phyloP scores from a whole-genome alignment of 2,113 vertebrate genomes.

The Thunnus thynnus region DNA sequence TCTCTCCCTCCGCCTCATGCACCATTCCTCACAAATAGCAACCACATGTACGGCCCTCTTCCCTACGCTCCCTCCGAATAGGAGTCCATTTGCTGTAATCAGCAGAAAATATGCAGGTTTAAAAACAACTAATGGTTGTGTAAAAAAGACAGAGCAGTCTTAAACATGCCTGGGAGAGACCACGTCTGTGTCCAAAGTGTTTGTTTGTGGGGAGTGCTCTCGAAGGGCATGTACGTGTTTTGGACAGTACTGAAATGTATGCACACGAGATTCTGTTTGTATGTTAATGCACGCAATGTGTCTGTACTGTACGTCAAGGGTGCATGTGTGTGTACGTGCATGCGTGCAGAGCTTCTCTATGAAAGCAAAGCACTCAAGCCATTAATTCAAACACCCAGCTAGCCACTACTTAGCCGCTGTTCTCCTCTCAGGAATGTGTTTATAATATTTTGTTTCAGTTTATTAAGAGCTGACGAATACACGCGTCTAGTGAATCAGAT shows the following conservation, averaged over 20 bases:
- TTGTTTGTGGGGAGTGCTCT: constrained; percentile 44
- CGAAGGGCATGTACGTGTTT: constrained; percentile 41
- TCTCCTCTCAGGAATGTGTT: constrained; percentile 70
- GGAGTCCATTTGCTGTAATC: constrained; percentile 95
- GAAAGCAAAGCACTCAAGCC: constrained; percentile 21
- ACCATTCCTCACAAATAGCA: constrained; percentile 95
- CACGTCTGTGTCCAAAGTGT: constrained; percentile 48
- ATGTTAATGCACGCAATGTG: constrained; percentile 30
- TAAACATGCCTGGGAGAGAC: constrained; percentile 60
- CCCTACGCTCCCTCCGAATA: constrained; percentile 86
- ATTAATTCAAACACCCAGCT: constrained; percentile 55
- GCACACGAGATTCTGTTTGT: constrained; percentile 21
- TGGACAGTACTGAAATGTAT: constrained; percentile 13
- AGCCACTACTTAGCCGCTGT: constrained; percentile 52
- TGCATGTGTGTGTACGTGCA: constrained; percentile 43
- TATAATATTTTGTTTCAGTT: constrained; percentile 77
- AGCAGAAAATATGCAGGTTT: constrained; percentile 93
- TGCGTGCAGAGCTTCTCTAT: constrained; percentile 3
- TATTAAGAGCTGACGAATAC: constrained; percentile 70
- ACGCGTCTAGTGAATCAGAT: constrained; percentile 41
- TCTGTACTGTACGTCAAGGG: constrained; percentile 11
- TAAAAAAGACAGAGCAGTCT: constrained; percentile 68
- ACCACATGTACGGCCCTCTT: constrained; percentile 93
- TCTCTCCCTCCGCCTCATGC: constrained; percentile 86
- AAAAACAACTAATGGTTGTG: constrained; percentile 89